These are phyloP conservation scores for Hiodon tergisus DNA, from an alignment of 2,113 vertebrate genomes.

Conservation along the genomic window DNA sequence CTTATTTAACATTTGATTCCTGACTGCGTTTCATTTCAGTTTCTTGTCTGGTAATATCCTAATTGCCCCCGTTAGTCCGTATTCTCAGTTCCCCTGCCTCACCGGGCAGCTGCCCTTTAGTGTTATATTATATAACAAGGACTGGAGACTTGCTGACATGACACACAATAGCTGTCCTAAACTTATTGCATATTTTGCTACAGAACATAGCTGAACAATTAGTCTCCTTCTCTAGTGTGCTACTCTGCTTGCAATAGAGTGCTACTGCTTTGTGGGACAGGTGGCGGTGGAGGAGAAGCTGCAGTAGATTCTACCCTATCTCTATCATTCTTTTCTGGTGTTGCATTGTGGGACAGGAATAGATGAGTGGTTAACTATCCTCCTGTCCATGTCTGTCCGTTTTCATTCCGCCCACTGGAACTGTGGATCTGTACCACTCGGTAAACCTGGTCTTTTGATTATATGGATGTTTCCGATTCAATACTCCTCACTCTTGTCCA, in stretches of 20 bases:
- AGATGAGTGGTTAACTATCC: background rate
- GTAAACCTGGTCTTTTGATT: too few species aligned
- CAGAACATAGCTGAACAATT: background rate
- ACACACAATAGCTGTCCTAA: background rate
- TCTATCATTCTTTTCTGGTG: background rate
- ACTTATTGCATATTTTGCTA: background rate
- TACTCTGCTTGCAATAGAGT: too few species aligned
- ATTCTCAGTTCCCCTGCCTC: background rate
- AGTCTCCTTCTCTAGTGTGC: background rate
- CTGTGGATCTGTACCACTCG: too few species aligned
- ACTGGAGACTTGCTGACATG: background rate
- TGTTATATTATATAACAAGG: background rate
- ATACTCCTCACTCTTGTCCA: too few species aligned
- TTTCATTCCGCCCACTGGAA: background rate
- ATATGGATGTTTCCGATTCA: too few species aligned
- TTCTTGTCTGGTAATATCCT: background rate
- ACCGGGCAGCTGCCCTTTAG: background rate
- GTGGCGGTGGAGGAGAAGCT: too few species aligned
- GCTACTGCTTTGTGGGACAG: too few species aligned
- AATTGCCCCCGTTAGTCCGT: conserved; percentile 21
- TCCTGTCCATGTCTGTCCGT: background rate
- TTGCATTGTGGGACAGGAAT: conserved; percentile 4
- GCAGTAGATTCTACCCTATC: too few species aligned
- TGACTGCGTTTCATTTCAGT: conserved; percentile 13
- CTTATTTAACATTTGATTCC: conserved; percentile 19